Evolutionary conservation across 1,140 invertebrate species (phyloP).

Genomic region (Hylaeus volcanicus): DNA sequence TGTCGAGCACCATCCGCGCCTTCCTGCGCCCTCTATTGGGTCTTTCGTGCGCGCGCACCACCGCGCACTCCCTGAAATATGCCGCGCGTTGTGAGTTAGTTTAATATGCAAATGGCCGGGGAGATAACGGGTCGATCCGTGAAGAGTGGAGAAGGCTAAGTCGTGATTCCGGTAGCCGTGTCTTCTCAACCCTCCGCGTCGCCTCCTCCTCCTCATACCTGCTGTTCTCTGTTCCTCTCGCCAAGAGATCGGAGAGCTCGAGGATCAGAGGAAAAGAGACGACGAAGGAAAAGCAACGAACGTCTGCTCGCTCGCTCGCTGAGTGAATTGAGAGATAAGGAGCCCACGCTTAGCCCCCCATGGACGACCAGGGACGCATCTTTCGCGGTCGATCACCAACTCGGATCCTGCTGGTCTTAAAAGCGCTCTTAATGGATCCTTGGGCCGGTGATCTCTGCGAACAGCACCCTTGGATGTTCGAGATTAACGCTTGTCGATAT

Average conservation of each 20-base stretch:
- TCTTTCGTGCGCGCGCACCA: slow-evolving; percentile 24
- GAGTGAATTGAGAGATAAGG: slow-evolving; percentile 78
- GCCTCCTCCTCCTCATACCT: slow-evolving; percentile 1
- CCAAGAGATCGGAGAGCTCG: slow-evolving; percentile 17
- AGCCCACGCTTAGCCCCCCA: slow-evolving; percentile 68
- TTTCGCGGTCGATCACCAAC: slow-evolving; percentile 24
- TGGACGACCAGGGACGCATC: slow-evolving; percentile 64
- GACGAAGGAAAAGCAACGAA: slow-evolving; percentile 1
- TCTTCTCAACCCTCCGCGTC: slow-evolving; percentile 61
- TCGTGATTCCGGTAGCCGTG: slow-evolving; percentile 80
- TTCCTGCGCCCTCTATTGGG: not conserved
- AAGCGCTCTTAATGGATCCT: slow-evolving; percentile 34
- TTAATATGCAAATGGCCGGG: slow-evolving; percentile 79
- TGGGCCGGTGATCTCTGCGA: slow-evolving; percentile 6
- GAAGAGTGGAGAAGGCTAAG: slow-evolving; percentile 77
- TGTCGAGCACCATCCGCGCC: not conserved
- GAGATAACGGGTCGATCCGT: slow-evolving; percentile 78
- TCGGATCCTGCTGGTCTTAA: slow-evolving; percentile 7
- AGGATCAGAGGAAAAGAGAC: slow-evolving; percentile 21
- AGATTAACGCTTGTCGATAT: not conserved
- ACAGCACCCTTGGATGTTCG: not conserved
- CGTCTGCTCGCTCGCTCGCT: slow-evolving; percentile 47
- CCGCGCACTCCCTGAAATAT: slow-evolving; percentile 73
- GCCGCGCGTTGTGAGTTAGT: slow-evolving; percentile 79
- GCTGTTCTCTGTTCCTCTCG: not conserved